Conservation (phyloP, 2,113 vertebrate species). For the Mormyrus lacerda region DNA sequence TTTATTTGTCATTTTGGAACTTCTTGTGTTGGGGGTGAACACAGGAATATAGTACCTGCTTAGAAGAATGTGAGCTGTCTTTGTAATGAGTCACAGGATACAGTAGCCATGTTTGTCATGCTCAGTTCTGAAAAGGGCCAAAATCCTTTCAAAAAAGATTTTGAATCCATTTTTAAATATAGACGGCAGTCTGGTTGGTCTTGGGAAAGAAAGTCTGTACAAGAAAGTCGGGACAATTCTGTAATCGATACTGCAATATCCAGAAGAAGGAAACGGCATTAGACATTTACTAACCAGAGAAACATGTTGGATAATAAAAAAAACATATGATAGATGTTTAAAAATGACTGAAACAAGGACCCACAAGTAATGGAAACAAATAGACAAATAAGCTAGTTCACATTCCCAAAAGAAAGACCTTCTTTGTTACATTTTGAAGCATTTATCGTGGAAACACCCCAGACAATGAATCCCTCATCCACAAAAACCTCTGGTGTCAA, state of each 20-base stretch:
- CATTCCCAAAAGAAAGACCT: background rate
- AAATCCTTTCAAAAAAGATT: slow-evolving; percentile 36
- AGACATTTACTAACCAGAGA: slow-evolving; percentile 22
- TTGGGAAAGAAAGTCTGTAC: slow-evolving; percentile 36
- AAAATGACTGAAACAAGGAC: slow-evolving; percentile 13
- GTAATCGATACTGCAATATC: slow-evolving; percentile 48
- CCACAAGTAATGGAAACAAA: slow-evolving; percentile 15
- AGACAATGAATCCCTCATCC: background rate
- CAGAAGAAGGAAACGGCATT: slow-evolving; percentile 39
- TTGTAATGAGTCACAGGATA: background rate
- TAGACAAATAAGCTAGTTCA: background rate
- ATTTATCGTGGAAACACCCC: background rate
- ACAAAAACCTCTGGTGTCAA: background rate
- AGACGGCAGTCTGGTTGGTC: slow-evolving; percentile 45
- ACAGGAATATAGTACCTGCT: background rate
- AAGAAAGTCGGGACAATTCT: slow-evolving; percentile 40
- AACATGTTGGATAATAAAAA: slow-evolving; percentile 34
- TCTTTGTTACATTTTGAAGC: background rate
- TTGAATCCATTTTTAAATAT: slow-evolving; percentile 44
- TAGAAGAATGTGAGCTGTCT: background rate
- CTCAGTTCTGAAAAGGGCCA: slow-evolving; percentile 25
- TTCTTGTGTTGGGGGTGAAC: slow-evolving; percentile 24
- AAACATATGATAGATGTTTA: slow-evolving; percentile 4
- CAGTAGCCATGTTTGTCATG: slow-evolving; percentile 8
- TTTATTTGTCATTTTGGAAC: slow-evolving; percentile 29